phyloP scores from a whole-genome alignment of 1,140 invertebrate genomes.

The Apis mellifera region DNA sequence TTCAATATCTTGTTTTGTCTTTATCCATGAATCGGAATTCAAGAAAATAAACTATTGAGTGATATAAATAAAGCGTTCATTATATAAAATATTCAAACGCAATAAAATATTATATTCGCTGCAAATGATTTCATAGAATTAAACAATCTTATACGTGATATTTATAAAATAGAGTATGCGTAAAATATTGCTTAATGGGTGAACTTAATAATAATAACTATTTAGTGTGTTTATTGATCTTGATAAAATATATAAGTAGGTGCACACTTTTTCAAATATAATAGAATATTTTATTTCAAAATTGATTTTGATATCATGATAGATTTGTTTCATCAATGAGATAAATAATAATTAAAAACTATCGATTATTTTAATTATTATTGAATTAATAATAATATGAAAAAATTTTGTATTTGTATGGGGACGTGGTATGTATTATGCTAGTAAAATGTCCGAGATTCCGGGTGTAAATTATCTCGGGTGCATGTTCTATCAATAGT shows the following conservation, averaged over 20 bases:
- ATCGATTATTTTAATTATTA: conserved; percentile 4
- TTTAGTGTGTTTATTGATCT: conserved; percentile 11
- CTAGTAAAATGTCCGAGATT: neutral
- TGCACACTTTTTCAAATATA: neutral
- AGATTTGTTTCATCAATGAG: neutral
- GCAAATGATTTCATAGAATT: conserved; percentile 60
- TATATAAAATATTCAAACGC: conserved; percentile 25
- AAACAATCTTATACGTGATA: conserved; percentile 39
- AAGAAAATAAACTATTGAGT: conserved; percentile 75
- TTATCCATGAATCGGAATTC: conserved; percentile 54
- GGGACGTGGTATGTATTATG: conserved; percentile 38
- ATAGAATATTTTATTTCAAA: conserved; percentile 8
- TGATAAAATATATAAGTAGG: conserved; percentile 5
- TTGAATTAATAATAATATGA: neutral
- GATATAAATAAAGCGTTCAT: conserved; percentile 53
- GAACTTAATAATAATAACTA: conserved; percentile 32
- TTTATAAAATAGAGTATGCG: conserved; percentile 46
- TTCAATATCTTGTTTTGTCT: conserved; percentile 30
- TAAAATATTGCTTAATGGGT: conserved; percentile 36
- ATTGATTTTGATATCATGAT: neutral
- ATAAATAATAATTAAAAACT: neutral
- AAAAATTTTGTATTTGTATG: conserved; percentile 6
- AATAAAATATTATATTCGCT: conserved; percentile 41
- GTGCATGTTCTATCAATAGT: conserved; percentile 58
- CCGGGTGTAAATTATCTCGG: neutral